Conservation (phyloP, 2,113 vertebrate species). For the Myotis lucifugus region DNA sequence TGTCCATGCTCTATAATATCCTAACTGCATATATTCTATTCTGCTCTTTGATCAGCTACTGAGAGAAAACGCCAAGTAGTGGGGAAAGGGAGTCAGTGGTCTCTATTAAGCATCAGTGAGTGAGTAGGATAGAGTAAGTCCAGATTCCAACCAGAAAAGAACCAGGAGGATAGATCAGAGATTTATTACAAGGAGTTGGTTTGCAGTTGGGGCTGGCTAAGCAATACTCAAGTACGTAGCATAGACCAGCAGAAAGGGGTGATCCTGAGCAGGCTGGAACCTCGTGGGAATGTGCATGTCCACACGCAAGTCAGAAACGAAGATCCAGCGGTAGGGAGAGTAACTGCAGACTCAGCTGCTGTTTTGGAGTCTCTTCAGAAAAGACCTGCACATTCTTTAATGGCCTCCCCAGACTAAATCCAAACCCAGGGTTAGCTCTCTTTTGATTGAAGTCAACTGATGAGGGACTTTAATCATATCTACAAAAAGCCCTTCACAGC, state of each 20-base stretch:
- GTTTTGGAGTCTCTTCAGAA: background rate
- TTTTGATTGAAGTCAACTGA: background rate
- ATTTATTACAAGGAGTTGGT: background rate
- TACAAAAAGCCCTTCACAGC: background rate
- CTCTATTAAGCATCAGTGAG: background rate
- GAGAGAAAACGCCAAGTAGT: background rate
- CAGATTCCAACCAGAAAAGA: background rate
- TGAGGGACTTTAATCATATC: background rate
- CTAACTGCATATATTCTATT: background rate
- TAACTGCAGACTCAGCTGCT: background rate
- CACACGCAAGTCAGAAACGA: background rate
- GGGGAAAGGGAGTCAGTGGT: background rate
- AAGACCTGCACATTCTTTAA: background rate
- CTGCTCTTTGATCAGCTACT: background rate
- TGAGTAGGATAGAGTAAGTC: background rate
- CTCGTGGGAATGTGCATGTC: background rate
- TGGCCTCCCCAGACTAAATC: background rate
- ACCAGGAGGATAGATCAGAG: background rate
- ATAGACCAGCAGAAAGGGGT: background rate
- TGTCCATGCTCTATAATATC: background rate
- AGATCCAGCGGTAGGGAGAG: background rate
- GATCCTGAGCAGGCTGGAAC: background rate
- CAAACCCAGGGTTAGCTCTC: background rate
- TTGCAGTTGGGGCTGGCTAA: background rate
- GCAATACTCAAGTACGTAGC: background rate